A percentile compares a stretch with the other conserved stretches of the same genome.
Evolutionary conservation across 2,888 invertebrate genomes (phyloP).

Genomic region (Eilema depressum): DNA sequence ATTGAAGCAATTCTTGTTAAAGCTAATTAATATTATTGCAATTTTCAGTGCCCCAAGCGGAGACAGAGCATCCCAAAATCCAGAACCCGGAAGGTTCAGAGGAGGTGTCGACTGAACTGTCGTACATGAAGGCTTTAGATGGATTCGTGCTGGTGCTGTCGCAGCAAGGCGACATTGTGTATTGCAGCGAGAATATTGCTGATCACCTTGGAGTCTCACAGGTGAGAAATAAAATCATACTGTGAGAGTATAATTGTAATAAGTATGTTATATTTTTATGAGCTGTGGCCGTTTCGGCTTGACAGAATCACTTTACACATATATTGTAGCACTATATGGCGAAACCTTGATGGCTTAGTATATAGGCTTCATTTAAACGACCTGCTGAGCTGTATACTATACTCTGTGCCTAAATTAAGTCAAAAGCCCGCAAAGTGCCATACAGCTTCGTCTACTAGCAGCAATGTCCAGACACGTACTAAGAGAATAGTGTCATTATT

Average conservation of each 20-base stretch:
- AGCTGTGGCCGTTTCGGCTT: too few relatives aligned
- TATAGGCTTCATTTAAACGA: too few relatives aligned
- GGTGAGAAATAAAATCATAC: constrained; percentile 84
- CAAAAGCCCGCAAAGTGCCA: too few relatives aligned
- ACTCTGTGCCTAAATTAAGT: too few relatives aligned
- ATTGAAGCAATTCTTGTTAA: neutral
- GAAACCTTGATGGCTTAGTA: too few relatives aligned
- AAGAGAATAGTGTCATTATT: neutral
- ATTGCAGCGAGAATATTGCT: constrained; percentile 96
- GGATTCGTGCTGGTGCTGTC: constrained; percentile 96
- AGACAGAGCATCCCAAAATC: constrained; percentile 66
- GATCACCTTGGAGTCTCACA: constrained; percentile 97
- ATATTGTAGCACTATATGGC: too few relatives aligned
- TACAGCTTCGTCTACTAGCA: too few relatives aligned
- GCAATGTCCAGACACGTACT: too few relatives aligned
- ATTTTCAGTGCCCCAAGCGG: constrained; percentile 73
- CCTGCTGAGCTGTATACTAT: too few relatives aligned
- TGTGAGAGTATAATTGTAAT: too few relatives aligned
- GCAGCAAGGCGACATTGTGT: constrained; percentile 96
- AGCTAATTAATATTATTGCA: constrained; percentile 15
- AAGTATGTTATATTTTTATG: too few relatives aligned
- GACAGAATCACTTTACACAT: too few relatives aligned
- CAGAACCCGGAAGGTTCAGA: constrained; percentile 76
- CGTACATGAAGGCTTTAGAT: constrained; percentile 93
- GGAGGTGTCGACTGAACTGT: constrained; percentile 85